A percentile compares a stretch with the other conserved stretches of the same genome.
These are phyloP conservation scores for Sminthurinus signatus DNA, from an alignment of 1,140 invertebrate species.

Conservation along the genomic window DNA sequence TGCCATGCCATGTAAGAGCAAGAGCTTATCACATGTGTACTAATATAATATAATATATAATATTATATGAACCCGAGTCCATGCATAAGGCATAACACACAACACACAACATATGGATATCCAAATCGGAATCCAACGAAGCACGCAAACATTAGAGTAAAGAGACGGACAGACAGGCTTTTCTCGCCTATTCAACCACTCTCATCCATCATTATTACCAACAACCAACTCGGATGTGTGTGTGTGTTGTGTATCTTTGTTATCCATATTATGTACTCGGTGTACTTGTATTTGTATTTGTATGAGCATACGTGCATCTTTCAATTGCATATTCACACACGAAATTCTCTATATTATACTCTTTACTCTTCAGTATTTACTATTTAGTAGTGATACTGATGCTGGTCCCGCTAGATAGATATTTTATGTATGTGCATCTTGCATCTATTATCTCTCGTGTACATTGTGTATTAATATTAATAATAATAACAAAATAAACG, in stretches of 20 bases:
- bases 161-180: constrained; percentile 2
- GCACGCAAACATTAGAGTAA: neutral
- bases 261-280: too few relatives aligned
- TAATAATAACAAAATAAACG: too few relatives aligned
- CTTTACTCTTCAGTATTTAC: too few relatives aligned
- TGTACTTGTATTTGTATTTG: too few relatives aligned
- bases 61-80: neutral
- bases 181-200: constrained; percentile 11
- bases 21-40: neutral
- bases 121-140: neutral
- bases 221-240: neutral
- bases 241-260: too few relatives aligned
- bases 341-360: too few relatives aligned
- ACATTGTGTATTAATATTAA: too few relatives aligned
- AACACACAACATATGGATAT: neutral
- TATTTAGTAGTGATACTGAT: too few relatives aligned
- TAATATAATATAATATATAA: neutral
- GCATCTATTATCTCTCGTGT: too few relatives aligned
- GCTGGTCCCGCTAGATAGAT: too few relatives aligned
- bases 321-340: neutral
- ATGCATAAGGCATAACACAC: neutral
- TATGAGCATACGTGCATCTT: too few relatives aligned
- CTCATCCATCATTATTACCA: constrained; percentile 11
- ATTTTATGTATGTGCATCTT: too few relatives aligned
- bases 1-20: neutral